Base-by-base conservation (phyloP, 1,140 invertebrate species). In the Zophobas morio region DNA sequence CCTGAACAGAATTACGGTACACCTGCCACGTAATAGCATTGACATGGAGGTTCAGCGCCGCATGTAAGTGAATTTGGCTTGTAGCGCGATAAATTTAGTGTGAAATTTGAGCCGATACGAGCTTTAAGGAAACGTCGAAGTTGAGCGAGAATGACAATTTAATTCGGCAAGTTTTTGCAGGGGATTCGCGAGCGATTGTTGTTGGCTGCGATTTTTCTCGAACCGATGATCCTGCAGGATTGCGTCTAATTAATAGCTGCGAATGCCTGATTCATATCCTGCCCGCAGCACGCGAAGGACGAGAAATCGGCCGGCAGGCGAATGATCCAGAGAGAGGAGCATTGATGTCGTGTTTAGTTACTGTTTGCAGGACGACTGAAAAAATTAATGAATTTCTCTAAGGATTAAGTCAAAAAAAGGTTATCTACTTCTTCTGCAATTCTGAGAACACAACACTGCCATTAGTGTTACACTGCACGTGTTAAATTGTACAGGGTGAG, bases 21-120 rank as follows among this genome's bases (percentile, higher is more conserved):
- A 78, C 77, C 77, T 78, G 77, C 73, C 77, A 47, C 76, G 53
- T 78, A 78, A 78, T 75, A 75, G 34, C 77, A 47, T 78, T 78
- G 77, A 71, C 77, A 75, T 78, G 57, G 32, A 46, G 77, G 77
- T 54, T 75, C 72, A 75, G 51, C 57, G 60, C 72, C 72, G 60
- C 60, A 63, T 42, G 60, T 78, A 78, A 78, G 73, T 78, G 77
- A 78, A 78, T 78, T 78, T 78, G 47, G 32, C 46, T 66, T 33
- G 53, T 51, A 49, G 33, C 2, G 70, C 49, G 56, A 57, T 53
- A 78, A 78, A 78, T 79, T 79, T 56, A 46, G 47, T 70, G 70
- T 76, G 77, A 78, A 78, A 78, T 75, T 78, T 63, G 36, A 53
- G 51, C 70, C 46, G 70, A 51, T 37, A 53, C 70, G 34, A 72